Base-by-base conservation (phyloP, 1,140 invertebrate genomes). In the Ips nitidus region DNA sequence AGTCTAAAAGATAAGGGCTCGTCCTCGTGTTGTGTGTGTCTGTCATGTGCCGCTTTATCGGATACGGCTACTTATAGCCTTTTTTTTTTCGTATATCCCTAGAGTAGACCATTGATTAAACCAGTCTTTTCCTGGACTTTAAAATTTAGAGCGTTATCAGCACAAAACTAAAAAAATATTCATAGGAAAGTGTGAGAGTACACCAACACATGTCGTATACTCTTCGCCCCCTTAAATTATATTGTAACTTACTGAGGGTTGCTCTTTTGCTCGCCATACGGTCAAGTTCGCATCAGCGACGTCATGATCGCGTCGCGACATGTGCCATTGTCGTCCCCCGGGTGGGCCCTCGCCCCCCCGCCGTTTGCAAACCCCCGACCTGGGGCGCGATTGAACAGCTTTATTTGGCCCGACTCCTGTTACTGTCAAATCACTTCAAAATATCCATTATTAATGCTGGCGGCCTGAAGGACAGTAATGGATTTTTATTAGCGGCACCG, bases 221-320 rank as follows among this genome's bases (percentile, higher is more conserved):
- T 42, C 45, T 42, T 52, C 59, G 22, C 58, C 41, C 62, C 50
- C 41, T 6, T 42, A 38, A 6, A 41, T 7, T 5, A 4, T 36
- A 43, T 36, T 4, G 7, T 8, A 52, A 22, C 22, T 52, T 59
- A 71, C 62, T 64, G 56, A 62, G 65, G 53, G 71, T 72, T 76
- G 75, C 71, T 73, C 75, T 71, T 74, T 76, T 75, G 57, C 71
- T 65, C 64, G 68, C 73, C 74, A 75, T 75, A 75, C 74, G 74
- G 74, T 74, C 74, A 75, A 75, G 74, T 75, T 75, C 66, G 69
- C 69, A 65, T 69, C 50, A 22, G 50, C 8, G 41, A 22, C 22
- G 22, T 22, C 22, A 22, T 22, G 22, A 41, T 43, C 39, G 41
- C 40, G n/a, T 36, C 47, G 59, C 53, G 68, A 70, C 59, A 63